These are phyloP conservation scores for Zaprionus ghesquierei DNA, from an alignment of 1,140 invertebrate species.

Conservation along the genomic window DNA sequence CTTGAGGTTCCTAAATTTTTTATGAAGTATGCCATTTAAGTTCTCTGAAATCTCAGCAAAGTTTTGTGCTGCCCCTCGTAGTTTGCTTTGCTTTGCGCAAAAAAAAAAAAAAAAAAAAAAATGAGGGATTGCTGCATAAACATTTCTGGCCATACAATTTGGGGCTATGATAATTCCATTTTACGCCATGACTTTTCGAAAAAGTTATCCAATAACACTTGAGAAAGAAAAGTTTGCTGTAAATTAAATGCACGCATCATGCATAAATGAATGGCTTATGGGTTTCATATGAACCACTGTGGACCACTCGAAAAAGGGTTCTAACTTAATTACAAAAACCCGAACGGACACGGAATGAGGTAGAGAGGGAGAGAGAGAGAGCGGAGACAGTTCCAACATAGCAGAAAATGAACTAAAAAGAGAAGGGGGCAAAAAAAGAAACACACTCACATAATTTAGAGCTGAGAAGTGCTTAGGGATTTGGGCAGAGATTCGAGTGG, in stretches of 20 bases:
- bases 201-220: conserved; percentile 64
- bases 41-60: neutral
- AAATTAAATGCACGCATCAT: conserved; percentile 59
- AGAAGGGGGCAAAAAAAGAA: neutral
- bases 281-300: conserved; percentile 12
- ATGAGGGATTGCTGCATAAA: conserved; percentile 21
- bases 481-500: conserved; percentile 55
- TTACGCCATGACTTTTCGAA: conserved; percentile 55
- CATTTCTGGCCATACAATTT: neutral
- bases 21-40: neutral
- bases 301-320: conserved; percentile 59
- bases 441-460: conserved; percentile 22
- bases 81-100: neutral
- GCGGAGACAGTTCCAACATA: conserved; percentile 35
- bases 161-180: conserved; percentile 51
- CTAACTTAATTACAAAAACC: conserved; percentile 72
- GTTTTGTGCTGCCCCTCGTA: neutral
- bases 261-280: conserved; percentile 49
- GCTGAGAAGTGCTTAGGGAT: conserved; percentile 15
- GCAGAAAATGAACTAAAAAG: conserved; percentile 62
- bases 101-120: no score
- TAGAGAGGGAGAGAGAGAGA: conserved; percentile 6
- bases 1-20: neutral
- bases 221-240: conserved; percentile 54
- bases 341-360: conserved; percentile 15